phyloP scores from a whole-genome alignment of 2,888 invertebrate species.

The Morpho helenor region DNA sequence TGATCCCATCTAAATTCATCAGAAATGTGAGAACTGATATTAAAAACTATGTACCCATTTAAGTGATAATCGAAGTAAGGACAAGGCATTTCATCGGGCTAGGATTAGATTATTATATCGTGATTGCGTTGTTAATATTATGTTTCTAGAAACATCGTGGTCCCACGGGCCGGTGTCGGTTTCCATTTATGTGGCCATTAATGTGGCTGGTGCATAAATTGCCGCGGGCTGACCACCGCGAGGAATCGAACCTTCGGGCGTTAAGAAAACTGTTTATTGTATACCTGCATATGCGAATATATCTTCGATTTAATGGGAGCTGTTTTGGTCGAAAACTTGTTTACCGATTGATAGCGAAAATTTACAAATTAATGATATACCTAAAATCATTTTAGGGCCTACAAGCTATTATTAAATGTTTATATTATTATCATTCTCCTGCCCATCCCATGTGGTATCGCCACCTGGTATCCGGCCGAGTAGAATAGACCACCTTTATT shows the following conservation, averaged over 20 bases:
- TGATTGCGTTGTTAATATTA: conserved; percentile 69
- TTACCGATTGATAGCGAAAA: too few relatives aligned
- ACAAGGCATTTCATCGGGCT: conserved; percentile 54
- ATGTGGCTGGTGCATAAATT: conserved; percentile 62
- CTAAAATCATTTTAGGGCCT: too few relatives aligned
- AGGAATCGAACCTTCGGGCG: conserved; percentile 22
- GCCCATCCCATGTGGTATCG: too few relatives aligned
- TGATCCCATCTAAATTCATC: neutral
- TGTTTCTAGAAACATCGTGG: conserved; percentile 55
- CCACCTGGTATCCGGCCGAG: too few relatives aligned
- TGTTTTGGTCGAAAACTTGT: too few relatives aligned
- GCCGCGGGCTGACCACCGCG: conserved; percentile 50
- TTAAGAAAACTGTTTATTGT: conserved; percentile 3
- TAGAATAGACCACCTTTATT: too few relatives aligned
- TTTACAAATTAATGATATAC: too few relatives aligned
- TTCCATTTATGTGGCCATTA: conserved; percentile 69
- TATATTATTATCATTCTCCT: too few relatives aligned
- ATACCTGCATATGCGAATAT: neutral
- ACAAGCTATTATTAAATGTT: too few relatives aligned
- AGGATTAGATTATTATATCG: conserved; percentile 64
- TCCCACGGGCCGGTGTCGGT: conserved; percentile 56
- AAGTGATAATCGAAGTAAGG: conserved; percentile 18
- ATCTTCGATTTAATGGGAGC: too few relatives aligned
- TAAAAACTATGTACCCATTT: conserved; percentile 4
- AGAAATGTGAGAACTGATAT: conserved; percentile 2